Evolutionary conservation across 2,113 vertebrate genomes (phyloP).

Genomic region (Cryptotis parvus): DNA sequence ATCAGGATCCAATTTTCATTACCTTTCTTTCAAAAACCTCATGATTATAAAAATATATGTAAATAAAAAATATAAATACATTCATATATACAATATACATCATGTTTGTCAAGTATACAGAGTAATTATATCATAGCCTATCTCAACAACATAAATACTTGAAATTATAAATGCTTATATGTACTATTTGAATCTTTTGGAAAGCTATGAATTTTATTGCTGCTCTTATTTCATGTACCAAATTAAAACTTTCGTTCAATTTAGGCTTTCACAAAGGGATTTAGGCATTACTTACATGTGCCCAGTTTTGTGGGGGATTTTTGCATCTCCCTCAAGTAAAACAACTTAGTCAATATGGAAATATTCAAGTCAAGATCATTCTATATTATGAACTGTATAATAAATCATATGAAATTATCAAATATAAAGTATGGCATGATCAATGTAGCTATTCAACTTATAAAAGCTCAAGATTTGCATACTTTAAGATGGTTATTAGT

Average conservation of each 20-base stretch:
- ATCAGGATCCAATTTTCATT: not conserved
- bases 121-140: not conserved
- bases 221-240: slow-evolving; percentile 16
- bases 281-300: slow-evolving; percentile 18
- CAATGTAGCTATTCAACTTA: not conserved
- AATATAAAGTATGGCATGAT: slow-evolving; percentile 16
- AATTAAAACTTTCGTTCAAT: slow-evolving; percentile 21
- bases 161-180: not conserved
- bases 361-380: slow-evolving; percentile 45
- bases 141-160: not conserved
- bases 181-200: not conserved
- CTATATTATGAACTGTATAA: slow-evolving; percentile 21
- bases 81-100: not conserved
- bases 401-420: slow-evolving; percentile 22
- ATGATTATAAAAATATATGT: not conserved
- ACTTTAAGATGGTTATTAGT: not conserved
- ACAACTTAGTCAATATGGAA: not conserved
- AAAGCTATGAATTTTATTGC: slow-evolving; percentile 12
- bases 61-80: not conserved
- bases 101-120: not conserved
- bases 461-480: not conserved
- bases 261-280: not conserved
- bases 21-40: not conserved
- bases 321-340: slow-evolving; percentile 43
- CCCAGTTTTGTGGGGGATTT: not conserved